Evolutionary conservation across 1,140 invertebrate genomes (phyloP).

Genomic region (Drosophila sechellia): DNA sequence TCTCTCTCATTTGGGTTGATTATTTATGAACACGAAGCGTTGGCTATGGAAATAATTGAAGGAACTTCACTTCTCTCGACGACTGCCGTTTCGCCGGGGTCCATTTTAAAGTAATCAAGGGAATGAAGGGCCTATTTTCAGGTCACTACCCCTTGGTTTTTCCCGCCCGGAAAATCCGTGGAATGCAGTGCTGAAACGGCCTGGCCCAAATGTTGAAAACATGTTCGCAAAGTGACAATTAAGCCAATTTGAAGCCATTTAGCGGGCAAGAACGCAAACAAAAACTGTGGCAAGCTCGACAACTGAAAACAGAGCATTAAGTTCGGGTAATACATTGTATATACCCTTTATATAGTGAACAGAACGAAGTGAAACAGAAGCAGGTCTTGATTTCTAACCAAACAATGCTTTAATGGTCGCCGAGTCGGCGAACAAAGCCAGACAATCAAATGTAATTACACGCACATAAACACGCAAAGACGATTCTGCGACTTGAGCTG

Average conservation of each 20-base stretch:
- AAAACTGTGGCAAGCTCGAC: conserved; percentile 35
- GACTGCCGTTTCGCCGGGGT: conserved; percentile 25
- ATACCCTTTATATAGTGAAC: conserved; percentile 7
- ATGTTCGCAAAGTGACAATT: conserved; percentile 79
- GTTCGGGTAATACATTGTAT: background rate
- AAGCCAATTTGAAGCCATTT: conserved; percentile 81
- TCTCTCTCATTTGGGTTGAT: conserved; percentile 36
- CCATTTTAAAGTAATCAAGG: conserved; percentile 77
- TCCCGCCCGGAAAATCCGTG: conserved; percentile 14
- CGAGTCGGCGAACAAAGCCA: conserved; percentile 49
- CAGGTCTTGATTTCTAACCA: conserved; percentile 48
- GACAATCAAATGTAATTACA: conserved; percentile 82
- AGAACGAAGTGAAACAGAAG: conserved; percentile 9
- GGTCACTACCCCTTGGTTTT: conserved; percentile 43
- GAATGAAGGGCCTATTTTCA: conserved; percentile 52
- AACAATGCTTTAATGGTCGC: conserved; percentile 64
- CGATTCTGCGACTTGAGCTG: conserved; percentile 19
- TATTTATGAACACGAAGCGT: conserved; percentile 77
- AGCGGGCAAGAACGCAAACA: conserved; percentile 45
- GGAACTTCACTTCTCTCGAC: conserved; percentile 39
- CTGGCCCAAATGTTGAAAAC: conserved; percentile 59
- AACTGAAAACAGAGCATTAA: conserved; percentile 3
- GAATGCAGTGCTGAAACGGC: conserved; percentile 42
- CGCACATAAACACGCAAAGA: conserved; percentile 78
- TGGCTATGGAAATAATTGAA: conserved; percentile 70